Percentiles rank a stretch among this genome's conserved stretches.
phyloP scores from a whole-genome alignment of 2,797 vertebrate species.

The Falco novaeseelandiae region DNA sequence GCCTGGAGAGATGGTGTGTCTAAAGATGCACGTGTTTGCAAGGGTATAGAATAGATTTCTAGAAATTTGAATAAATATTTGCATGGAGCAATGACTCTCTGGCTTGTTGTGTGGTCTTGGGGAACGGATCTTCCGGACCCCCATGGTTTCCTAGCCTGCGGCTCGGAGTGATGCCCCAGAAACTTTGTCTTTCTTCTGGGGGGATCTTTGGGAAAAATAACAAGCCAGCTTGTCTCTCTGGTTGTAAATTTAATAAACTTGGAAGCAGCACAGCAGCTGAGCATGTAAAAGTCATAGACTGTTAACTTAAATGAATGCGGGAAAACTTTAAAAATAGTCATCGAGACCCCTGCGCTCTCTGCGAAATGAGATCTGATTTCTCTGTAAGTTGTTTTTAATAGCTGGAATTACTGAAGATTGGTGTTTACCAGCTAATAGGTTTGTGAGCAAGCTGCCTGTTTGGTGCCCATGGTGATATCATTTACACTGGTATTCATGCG shows the following conservation, averaged over 20 bases:
- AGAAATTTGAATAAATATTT: background rate
- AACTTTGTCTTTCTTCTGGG: background rate
- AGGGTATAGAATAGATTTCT: background rate
- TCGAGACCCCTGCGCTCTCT: slow-evolving; percentile 51
- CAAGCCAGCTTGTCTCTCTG: slow-evolving; percentile 21
- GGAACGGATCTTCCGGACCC: background rate
- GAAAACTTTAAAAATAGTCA: slow-evolving; percentile 58
- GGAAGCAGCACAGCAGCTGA: slow-evolving; percentile 39
- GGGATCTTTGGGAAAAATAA: background rate
- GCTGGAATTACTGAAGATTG: slow-evolving; percentile 66
- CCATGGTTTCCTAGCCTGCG: background rate
- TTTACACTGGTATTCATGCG: slow-evolving; percentile 28
- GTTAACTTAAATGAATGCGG: slow-evolving; percentile 28
- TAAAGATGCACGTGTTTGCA: fast-evolving
- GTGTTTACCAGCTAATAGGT: slow-evolving; percentile 56
- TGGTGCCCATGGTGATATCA: slow-evolving; percentile 47
- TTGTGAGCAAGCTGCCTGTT: slow-evolving; percentile 38
- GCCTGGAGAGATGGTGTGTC: background rate
- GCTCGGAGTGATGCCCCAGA: background rate
- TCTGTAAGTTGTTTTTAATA: slow-evolving; percentile 78
- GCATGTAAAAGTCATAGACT: background rate
- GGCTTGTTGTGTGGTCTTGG: background rate
- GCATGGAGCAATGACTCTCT: fast-evolving
- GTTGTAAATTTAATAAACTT: slow-evolving; percentile 63
- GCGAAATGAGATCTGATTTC: slow-evolving; percentile 72